These are phyloP conservation scores for Melitaea cinxia DNA, from an alignment of 1,140 invertebrate genomes.

Conservation along the genomic window DNA sequence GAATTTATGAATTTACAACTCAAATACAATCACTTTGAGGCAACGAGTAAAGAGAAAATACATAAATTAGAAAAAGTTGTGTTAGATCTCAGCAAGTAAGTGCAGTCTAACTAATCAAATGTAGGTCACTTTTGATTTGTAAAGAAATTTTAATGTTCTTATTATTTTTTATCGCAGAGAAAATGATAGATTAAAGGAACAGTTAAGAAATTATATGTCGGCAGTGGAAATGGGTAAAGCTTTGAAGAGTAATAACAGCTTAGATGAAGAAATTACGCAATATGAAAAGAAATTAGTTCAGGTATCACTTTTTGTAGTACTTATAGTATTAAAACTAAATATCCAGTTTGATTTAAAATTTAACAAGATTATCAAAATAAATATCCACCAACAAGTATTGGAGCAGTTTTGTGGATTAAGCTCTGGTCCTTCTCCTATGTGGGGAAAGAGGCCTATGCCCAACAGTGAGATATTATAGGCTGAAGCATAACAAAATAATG, in stretches of 20 bases:
- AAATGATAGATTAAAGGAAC: slow-evolving; percentile 93
- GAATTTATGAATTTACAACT: slow-evolving; percentile 71
- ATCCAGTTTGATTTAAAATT: too few relatives aligned
- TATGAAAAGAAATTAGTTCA: slow-evolving; percentile 96
- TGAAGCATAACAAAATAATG: too few relatives aligned
- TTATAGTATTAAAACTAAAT: not conserved
- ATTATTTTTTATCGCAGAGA: slow-evolving; percentile 83
- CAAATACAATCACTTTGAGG: slow-evolving; percentile 71
- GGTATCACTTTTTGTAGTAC: slow-evolving; percentile 65
- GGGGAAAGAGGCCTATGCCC: too few relatives aligned
- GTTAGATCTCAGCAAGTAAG: slow-evolving; percentile 76
- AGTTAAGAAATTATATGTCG: slow-evolving; percentile 93
- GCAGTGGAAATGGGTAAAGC: slow-evolving; percentile 89
- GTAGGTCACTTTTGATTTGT: not conserved
- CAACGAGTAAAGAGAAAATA: slow-evolving; percentile 71
- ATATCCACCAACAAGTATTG: too few relatives aligned
- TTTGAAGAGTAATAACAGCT: slow-evolving; percentile 85
- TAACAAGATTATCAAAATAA: too few relatives aligned
- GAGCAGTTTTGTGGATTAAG: too few relatives aligned
- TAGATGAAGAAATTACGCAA: slow-evolving; percentile 89
- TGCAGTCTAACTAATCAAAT: slow-evolving; percentile 1
- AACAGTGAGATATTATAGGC: too few relatives aligned
- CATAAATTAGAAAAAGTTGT: slow-evolving; percentile 75
- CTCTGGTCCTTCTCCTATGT: too few relatives aligned
- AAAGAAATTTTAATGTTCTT: not conserved